Percentiles rank a stretch among this genome's conserved stretches.
Conservation (phyloP, 1,140 invertebrate species). For the Lamellibrachia luymesi region DNA sequence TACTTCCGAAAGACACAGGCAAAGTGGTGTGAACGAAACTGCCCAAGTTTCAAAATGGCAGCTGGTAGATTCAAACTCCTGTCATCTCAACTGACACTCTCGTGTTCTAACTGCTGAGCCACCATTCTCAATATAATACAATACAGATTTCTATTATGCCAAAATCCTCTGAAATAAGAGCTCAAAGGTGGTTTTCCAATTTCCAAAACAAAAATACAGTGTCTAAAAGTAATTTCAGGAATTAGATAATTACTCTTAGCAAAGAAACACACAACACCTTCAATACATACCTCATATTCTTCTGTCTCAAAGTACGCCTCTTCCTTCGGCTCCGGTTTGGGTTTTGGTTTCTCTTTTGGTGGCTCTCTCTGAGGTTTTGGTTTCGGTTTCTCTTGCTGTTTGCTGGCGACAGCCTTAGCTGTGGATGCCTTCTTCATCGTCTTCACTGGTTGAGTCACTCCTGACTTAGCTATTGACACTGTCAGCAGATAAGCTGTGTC, state of each 20-base stretch:
- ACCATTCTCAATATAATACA: too few species aligned
- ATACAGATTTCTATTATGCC: too few species aligned
- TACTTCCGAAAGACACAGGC: too few species aligned
- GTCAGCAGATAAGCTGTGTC: slow-evolving; percentile 47
- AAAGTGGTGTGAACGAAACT: too few species aligned
- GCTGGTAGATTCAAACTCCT: too few species aligned
- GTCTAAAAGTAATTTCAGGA: too few species aligned
- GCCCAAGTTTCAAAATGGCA: too few species aligned
- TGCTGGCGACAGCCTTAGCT: slow-evolving; percentile 3
- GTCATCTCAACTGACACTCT: too few species aligned
- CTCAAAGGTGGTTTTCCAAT: background rate
- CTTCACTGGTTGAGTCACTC: slow-evolving; percentile 29
- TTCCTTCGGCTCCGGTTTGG: slow-evolving; percentile 36
- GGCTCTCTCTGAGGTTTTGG: slow-evolving; percentile 20
- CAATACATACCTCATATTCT: slow-evolving; percentile 35
- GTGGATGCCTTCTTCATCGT: slow-evolving; percentile 25
- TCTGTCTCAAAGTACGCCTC: slow-evolving; percentile 56
- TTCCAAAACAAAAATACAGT: background rate
- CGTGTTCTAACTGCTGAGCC: too few species aligned
- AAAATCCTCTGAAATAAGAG: too few species aligned
- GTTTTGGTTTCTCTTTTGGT: slow-evolving; percentile 30
- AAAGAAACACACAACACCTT: background rate
- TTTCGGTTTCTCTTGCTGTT: slow-evolving; percentile 18
- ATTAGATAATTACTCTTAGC: too few species aligned
- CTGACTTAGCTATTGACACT: slow-evolving; percentile 48